Base-by-base conservation (phyloP, 1,140 invertebrate genomes). In the Aculops lycopersici region DNA sequence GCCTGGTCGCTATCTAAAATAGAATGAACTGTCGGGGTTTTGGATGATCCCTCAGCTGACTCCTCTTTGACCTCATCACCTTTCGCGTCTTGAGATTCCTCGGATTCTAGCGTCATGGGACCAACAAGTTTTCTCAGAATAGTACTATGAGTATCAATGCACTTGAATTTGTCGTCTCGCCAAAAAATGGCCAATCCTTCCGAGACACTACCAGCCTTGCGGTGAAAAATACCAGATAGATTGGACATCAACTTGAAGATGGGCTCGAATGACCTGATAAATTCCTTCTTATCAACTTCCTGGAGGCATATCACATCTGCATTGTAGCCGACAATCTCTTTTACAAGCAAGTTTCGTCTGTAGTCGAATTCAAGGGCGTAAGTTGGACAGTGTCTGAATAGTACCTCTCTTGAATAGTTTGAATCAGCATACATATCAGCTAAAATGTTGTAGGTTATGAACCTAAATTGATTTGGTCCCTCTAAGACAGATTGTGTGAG, bases 301-400 rank as follows among this genome's bases (percentile, higher is more conserved):
- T 92, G 83, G 13, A 92, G 57, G 51, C 80, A 88, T 24, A 84
- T 63, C 36, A 90, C 60, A 57, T 92, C 81, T 20, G 68, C 66
- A 60, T 86, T 75, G 49, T 83, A 90, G 15, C 77, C 74, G 51
- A 67, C 48, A 21, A 86, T 54, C 62, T 88, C 80, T 53, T 77
- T 78, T 0, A 78, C 46, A 46, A 81, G 63, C 8, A 86, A 58
- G 49, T 72, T 69, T 51, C 76, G 79, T 51, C 83, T 64, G 51
- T 88, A 92, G 46, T 80, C 72, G 42, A 78, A 71, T 17, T 65
- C 59, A 16, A 88, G 58, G 19, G 70, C 71, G 58, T 76, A 67
- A 5, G 64, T 53, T 21, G 77, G 69, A 52, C 80, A 86, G 50
- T 81, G 74, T 0, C 69, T 65, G 58, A 72, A 79, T 4, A 88